A percentile compares a stretch with the other conserved stretches of the same genome.
Evolutionary conservation across 1,140 invertebrate genomes (phyloP).

Genomic region (Macrobrachium rosenbergii): DNA sequence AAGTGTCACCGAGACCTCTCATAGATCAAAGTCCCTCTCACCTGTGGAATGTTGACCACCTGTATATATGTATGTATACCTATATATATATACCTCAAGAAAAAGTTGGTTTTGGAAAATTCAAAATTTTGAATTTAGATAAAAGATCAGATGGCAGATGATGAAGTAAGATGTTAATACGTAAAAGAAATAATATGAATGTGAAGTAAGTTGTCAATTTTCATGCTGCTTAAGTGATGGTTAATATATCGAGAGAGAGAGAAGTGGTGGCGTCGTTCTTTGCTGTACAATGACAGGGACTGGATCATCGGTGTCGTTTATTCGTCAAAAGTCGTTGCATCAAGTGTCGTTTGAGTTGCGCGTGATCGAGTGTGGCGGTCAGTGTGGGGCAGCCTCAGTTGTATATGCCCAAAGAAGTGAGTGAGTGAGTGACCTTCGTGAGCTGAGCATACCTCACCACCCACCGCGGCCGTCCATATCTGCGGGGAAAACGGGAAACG

Average conservation of each 20-base stretch:
- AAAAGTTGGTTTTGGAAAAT: too few relatives aligned
- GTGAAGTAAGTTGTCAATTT: neutral
- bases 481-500: neutral
- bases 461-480: constrained; percentile 55
- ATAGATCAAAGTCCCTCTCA: constrained; percentile 3
- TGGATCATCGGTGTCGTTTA: constrained; percentile 53
- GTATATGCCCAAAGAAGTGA: constrained; percentile 10
- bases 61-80: too few relatives aligned
- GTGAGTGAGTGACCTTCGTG: constrained; percentile 38
- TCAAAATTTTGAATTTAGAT: too few relatives aligned
- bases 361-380: constrained; percentile 59
- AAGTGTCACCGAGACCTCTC: constrained; percentile 41
- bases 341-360: constrained; percentile 41
- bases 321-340: constrained; percentile 37
- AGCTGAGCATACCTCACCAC: constrained; percentile 49
- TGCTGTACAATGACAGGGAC: constrained; percentile 10
- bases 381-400: constrained; percentile 47
- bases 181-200: too few relatives aligned
- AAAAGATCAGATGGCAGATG: too few relatives aligned
- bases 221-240: neutral
- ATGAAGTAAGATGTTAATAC: too few relatives aligned
- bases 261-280: constrained; percentile 9
- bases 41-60: constrained; percentile 22
- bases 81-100: too few relatives aligned
- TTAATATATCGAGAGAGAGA: neutral